A percentile compares a stretch with the other conserved stretches of the same genome.
Conservation (phyloP, 2,888 invertebrate species). For the Polia nebulosa region DNA sequence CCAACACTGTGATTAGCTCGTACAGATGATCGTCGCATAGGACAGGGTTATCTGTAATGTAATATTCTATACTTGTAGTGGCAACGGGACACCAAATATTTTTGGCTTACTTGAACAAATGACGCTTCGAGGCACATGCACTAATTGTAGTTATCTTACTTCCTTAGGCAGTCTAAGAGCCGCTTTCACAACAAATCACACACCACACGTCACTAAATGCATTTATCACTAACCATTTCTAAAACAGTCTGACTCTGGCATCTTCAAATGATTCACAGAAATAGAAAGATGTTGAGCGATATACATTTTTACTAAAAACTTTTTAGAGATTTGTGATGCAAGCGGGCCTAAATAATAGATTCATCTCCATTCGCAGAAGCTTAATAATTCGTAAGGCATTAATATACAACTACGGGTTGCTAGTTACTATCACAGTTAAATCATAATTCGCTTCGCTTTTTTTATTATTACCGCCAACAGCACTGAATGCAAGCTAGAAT, state of each 20-base stretch:
- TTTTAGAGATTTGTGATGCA: not conserved
- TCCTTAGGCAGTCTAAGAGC: not conserved
- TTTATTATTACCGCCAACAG: not conserved
- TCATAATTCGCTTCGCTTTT: slow-evolving; percentile 63
- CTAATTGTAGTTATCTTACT: not conserved
- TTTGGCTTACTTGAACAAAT: slow-evolving; percentile 8
- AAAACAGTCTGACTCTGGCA: not conserved
- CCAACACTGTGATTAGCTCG: slow-evolving; percentile 93
- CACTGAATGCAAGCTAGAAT: slow-evolving; percentile 15
- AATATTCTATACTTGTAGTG: slow-evolving; percentile 56
- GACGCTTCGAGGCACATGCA: not conserved
- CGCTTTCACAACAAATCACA: not conserved
- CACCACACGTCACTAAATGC: not conserved
- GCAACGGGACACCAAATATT: slow-evolving; percentile 7
- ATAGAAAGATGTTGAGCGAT: not conserved
- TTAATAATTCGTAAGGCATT: slow-evolving; percentile 44
- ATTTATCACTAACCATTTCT: not conserved
- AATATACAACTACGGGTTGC: not conserved
- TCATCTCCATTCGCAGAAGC: slow-evolving; percentile 52
- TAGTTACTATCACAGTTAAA: slow-evolving; percentile 17
- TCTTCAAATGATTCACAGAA: not conserved
- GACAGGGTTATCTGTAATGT: slow-evolving; percentile 94
- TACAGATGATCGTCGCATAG: slow-evolving; percentile 94
- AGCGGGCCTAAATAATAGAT: not conserved
- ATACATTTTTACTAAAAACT: not conserved